Evolutionary conservation across 2,113 vertebrate species (phyloP).

Genomic region (Gallinago jamesoni): DNA sequence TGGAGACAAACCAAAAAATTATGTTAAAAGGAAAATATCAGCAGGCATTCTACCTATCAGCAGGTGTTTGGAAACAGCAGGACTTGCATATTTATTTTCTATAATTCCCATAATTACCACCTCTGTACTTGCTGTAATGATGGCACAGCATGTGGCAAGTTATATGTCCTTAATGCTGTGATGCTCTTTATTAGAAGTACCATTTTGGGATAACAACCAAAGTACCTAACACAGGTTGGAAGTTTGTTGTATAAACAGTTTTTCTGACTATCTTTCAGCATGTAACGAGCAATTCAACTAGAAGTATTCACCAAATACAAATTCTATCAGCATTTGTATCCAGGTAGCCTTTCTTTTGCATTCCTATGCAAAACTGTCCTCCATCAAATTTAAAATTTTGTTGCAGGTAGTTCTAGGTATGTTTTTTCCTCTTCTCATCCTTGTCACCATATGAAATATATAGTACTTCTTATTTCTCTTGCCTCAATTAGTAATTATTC

Average conservation of each 20-base stretch:
- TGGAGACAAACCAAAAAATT: background rate
- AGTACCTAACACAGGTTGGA: background rate
- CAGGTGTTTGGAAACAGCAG: constrained; percentile 20
- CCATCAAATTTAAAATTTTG: background rate
- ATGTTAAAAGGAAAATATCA: background rate
- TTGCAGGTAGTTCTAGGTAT: background rate
- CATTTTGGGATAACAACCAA: background rate
- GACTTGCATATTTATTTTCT: constrained; percentile 2
- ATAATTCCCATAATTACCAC: constrained; percentile 37
- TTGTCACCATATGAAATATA: background rate
- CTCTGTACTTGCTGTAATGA: background rate
- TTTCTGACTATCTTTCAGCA: background rate
- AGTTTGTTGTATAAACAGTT: background rate
- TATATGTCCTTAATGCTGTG: background rate
- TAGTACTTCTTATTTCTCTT: background rate
- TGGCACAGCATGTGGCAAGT: constrained; percentile 15
- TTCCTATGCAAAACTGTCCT: background rate
- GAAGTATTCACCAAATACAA: background rate
- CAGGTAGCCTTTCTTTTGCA: background rate
- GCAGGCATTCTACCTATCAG: background rate
- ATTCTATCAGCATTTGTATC: background rate
- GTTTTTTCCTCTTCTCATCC: background rate
- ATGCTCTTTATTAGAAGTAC: background rate
- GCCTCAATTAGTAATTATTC: background rate
- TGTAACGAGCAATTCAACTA: background rate